A percentile compares a stretch with the other conserved stretches of the same genome.
Evolutionary conservation across 2,113 vertebrate species (phyloP).

Genomic region (Takifugu bimaculatus): DNA sequence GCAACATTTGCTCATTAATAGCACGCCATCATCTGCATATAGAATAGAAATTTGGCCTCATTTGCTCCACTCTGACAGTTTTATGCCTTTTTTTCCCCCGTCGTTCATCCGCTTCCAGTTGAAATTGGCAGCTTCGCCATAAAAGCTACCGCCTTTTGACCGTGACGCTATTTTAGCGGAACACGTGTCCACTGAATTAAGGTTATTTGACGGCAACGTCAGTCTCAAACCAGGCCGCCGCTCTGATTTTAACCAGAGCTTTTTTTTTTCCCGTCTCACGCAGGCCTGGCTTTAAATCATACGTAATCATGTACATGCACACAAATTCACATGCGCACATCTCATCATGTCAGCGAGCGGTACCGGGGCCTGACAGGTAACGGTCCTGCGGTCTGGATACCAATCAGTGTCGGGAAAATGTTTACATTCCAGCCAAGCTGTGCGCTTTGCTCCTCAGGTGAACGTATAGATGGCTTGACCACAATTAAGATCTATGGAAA

Average conservation of each 20-base stretch:
- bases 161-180: neutral
- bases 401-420: slow-evolving; percentile 72
- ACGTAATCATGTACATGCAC: slow-evolving; percentile 65
- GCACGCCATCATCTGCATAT: no score
- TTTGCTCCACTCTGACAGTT: no score
- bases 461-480: slow-evolving; percentile 44
- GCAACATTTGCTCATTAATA: no score
- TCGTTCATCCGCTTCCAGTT: neutral
- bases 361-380: slow-evolving; percentile 69
- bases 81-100: no score
- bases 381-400: slow-evolving; percentile 70
- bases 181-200: slow-evolving; percentile 45
- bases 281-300: slow-evolving; percentile 66
- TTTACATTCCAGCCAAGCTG: slow-evolving; percentile 65
- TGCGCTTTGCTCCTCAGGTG: slow-evolving; percentile 61
- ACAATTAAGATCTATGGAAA: slow-evolving; percentile 56
- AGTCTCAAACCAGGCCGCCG: slow-evolving; percentile 42
- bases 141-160: slow-evolving; percentile 13
- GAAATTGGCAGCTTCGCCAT: neutral
- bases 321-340: slow-evolving; percentile 37
- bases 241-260: slow-evolving; percentile 76
- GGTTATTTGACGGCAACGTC: slow-evolving; percentile 62
- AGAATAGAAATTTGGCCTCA: no score
- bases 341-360: slow-evolving; percentile 55
- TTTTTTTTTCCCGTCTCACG: slow-evolving; percentile 40